These are phyloP conservation scores for Zelleria hepariella DNA, from an alignment of 2,888 invertebrate genomes.

Conservation along the genomic window DNA sequence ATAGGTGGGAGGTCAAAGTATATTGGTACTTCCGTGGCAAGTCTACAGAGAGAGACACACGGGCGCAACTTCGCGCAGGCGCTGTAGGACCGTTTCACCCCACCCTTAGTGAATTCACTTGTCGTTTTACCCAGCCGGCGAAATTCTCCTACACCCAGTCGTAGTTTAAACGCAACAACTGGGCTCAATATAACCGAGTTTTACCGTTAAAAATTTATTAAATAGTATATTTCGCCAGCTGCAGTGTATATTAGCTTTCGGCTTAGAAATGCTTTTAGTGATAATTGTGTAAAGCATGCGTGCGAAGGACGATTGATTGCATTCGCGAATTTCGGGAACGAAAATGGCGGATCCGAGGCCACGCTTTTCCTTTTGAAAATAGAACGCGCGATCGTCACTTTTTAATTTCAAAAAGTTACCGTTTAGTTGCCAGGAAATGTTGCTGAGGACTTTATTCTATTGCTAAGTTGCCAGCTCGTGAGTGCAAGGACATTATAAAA, in stretches of 20 bases:
- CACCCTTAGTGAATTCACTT: slow-evolving; percentile 45
- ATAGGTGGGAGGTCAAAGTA: slow-evolving; percentile 32
- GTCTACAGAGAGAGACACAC: slow-evolving; percentile 39
- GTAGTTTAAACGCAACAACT: slow-evolving; percentile 61
- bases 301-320: slow-evolving; percentile 11
- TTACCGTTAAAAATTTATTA: slow-evolving; percentile 26
- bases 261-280: slow-evolving; percentile 35
- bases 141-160: slow-evolving; percentile 60
- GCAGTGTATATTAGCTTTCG: slow-evolving; percentile 20
- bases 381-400: neutral
- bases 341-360: slow-evolving; percentile 52
- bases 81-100: slow-evolving; percentile 43
- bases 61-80: slow-evolving; percentile 46
- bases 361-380: slow-evolving; percentile 19
- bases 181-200: slow-evolving; percentile 26
- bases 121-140: slow-evolving; percentile 49
- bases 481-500: slow-evolving; percentile 39
- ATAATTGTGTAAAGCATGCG: neutral
- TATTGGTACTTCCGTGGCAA: too few relatives aligned
- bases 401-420: neutral
- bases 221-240: neutral
- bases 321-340: slow-evolving; percentile 25
- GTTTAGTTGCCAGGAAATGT: slow-evolving; percentile 26
- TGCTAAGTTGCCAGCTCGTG: slow-evolving; percentile 23
- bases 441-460: slow-evolving; percentile 33